Percentiles rank a stretch among this genome's conserved stretches.
These are phyloP conservation scores for Platalea minor DNA, from an alignment of 2,797 vertebrate genomes.

Conservation along the genomic window DNA sequence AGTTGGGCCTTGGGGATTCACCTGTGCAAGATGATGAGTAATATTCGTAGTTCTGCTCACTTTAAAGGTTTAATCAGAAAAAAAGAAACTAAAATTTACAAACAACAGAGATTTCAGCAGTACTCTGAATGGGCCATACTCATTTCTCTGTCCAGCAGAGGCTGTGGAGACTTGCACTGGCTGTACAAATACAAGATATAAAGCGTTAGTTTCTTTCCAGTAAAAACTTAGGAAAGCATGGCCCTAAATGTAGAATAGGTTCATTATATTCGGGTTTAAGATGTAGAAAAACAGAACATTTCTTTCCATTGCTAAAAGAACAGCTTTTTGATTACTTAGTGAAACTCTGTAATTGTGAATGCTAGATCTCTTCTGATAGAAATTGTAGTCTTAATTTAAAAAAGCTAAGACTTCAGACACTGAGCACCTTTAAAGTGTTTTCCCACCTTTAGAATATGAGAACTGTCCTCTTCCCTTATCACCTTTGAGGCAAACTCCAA, in stretches of 20 bases:
- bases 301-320: background rate
- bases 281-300: background rate
- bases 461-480: background rate
- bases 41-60: rapidly evolving
- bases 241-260: background rate
- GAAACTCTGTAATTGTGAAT: background rate
- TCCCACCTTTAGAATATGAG: background rate
- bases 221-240: background rate
- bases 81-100: background rate
- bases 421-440: background rate
- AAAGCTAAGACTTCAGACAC: background rate
- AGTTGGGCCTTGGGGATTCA: background rate
- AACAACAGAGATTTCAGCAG: background rate
- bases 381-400: background rate
- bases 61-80: background rate
- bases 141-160: background rate
- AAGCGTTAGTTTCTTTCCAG: background rate
- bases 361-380: background rate
- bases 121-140: background rate
- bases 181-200: background rate
- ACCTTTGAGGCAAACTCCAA: background rate
- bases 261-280: background rate
- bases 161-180: background rate
- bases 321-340: background rate
- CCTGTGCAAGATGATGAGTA: background rate